Evolutionary conservation across 2,113 vertebrate genomes (phyloP), one percentile per base, ranked within the genome.

Genomic region (Piprites chloris): DNA sequence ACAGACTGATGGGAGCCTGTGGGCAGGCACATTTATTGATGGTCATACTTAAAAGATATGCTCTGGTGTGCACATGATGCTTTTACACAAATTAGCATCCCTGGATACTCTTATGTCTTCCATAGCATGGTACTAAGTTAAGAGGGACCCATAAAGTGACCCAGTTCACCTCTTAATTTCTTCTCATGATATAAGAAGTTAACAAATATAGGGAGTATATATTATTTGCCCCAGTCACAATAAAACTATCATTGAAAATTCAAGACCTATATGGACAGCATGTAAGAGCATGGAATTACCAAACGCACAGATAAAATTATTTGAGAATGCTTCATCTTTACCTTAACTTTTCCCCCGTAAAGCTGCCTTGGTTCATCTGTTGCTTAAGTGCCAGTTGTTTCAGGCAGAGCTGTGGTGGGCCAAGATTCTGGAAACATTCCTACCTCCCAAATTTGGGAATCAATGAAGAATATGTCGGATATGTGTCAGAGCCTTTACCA

Each of bases 291-390:
- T 87, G 74, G 76, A 88, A 96, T 95, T 95, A 93, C 84, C 78
- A 89, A 58, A 87, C 22, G 72, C 59, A 67, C 24, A 93, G 84
- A 58, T 90, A 12, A 90, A 82, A 82, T 87, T 93, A 56, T 90
- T 95, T 41, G 47, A 96, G 82, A 97, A 89, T 30, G 27, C 47
- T 91, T 93, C 62, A 33, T 77, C 32, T 79, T 93, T 65, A 77
- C 27, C 27, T 69, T 85, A 92, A 92, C 35, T 90, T 91, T 94
- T 92, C 46, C 33, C 41, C 75, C 56, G 9, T 81, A 87, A 85
- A 89, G 27, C 72, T 93, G 61, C 20, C 84, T 97, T 96, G 87
- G 41, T 61, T 97, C 74, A 74, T 56, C 74, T 93, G 65, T 76
- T 95, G 30, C 21, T 2, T 63, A 90, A 89, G 33, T 71, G 66